Evolutionary conservation across 2,888 invertebrate genomes (phyloP).

Genomic region (Chirona hameri): DNA sequence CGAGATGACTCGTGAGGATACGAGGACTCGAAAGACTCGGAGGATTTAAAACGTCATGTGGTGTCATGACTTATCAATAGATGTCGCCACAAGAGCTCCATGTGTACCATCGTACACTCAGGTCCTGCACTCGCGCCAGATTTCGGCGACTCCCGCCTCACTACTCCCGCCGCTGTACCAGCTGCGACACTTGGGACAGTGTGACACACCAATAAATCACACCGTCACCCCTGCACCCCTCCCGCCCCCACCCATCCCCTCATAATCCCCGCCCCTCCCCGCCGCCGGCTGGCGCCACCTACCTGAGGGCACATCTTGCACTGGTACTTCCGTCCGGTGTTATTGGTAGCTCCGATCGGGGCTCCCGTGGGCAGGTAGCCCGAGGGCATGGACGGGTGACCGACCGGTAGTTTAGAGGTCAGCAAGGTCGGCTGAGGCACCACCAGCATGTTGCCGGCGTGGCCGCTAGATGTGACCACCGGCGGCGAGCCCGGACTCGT

Average conservation of each 20-base stretch:
- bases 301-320: slow-evolving; percentile 41
- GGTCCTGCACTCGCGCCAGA: too few species aligned
- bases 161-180: too few species aligned
- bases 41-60: too few species aligned
- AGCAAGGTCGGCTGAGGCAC: slow-evolving; percentile 38
- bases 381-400: slow-evolving; percentile 35
- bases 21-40: too few species aligned
- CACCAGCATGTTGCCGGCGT: slow-evolving; percentile 40
- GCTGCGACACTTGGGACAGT: too few species aligned
- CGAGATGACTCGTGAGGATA: too few species aligned
- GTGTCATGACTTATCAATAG: too few species aligned
- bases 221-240: not conserved
- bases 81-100: too few species aligned
- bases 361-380: slow-evolving; percentile 30
- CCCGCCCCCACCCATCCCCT: not conserved
- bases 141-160: too few species aligned
- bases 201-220: too few species aligned
- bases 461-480: slow-evolving; percentile 49
- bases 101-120: too few species aligned
- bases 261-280: not conserved
- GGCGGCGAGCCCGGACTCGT: slow-evolving; percentile 43
- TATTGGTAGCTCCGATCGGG: slow-evolving; percentile 31
- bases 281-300: slow-evolving; percentile 12
- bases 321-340: slow-evolving; percentile 39
- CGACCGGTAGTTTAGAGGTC: slow-evolving; percentile 38